A percentile compares a stretch with the other conserved stretches of the same genome.
These are phyloP conservation scores for Genyomyrus donnyi DNA, from an alignment of 2,113 vertebrate genomes.

Conservation along the genomic window DNA sequence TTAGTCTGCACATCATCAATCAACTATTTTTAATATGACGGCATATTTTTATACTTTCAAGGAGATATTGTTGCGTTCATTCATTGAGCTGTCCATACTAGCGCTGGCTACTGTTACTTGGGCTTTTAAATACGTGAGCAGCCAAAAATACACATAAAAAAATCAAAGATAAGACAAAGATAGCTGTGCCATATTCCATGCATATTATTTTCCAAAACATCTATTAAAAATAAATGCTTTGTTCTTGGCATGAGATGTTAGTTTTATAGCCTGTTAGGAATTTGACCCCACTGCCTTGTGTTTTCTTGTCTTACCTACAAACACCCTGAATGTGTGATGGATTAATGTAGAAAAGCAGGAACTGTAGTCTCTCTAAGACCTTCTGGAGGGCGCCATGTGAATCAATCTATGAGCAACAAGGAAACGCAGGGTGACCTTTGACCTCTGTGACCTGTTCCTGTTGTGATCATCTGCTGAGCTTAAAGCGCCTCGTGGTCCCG, in stretches of 20 bases:
- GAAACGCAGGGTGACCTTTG: slow-evolving; percentile 43
- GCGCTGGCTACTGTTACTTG: background rate
- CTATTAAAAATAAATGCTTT: slow-evolving; percentile 4
- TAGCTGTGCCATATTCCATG: background rate
- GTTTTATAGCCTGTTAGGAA: background rate
- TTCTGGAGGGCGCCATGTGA: slow-evolving; percentile 36
- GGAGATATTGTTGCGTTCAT: background rate
- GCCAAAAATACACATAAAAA: background rate
- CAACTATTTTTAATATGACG: background rate
- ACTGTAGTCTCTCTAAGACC: slow-evolving; percentile 30
- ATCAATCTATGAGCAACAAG: slow-evolving; percentile 54
- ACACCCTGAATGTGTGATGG: background rate
- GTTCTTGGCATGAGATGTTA: background rate
- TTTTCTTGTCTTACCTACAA: background rate
- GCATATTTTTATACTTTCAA: background rate
- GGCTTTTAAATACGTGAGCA: background rate
- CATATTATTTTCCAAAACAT: background rate
- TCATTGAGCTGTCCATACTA: background rate
- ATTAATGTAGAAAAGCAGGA: background rate
- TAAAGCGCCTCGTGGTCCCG: slow-evolving; percentile 22
- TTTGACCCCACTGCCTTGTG: background rate
- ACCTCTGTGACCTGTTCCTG: slow-evolving; percentile 63
- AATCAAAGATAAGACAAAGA: background rate
- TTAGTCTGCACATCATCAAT: background rate
- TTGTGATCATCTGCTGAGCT: slow-evolving; percentile 56